Conservation (phyloP, 2,888 invertebrate genomes). For the Colostygia pectinataria region DNA sequence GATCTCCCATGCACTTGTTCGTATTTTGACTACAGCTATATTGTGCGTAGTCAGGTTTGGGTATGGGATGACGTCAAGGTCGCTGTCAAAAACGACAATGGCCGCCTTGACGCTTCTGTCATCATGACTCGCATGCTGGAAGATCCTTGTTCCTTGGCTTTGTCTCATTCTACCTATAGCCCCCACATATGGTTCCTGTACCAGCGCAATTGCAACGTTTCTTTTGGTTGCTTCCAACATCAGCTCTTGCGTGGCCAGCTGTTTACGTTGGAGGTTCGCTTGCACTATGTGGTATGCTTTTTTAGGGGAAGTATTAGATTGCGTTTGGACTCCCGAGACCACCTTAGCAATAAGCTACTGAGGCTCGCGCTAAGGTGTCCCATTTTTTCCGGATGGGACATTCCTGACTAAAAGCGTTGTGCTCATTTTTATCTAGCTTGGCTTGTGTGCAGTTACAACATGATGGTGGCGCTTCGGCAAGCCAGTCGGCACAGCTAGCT, state of each 20-base stretch:
- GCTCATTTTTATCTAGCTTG: not conserved
- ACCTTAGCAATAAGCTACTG: not conserved
- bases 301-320: too few species aligned
- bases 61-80: not conserved
- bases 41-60: not conserved
- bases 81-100: not conserved
- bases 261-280: not conserved
- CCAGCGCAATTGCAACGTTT: constrained; percentile 4
- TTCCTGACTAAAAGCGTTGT: not conserved
- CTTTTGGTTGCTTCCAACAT: not conserved
- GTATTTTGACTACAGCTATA: too few species aligned
- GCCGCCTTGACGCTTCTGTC: not conserved
- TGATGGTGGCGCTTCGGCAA: too few species aligned
- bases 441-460: too few species aligned
- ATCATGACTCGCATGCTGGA: not conserved
- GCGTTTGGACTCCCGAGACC: too few species aligned
- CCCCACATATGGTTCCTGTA: constrained; percentile 11
- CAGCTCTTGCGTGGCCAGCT: not conserved
- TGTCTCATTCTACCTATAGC: not conserved
- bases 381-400: not conserved
- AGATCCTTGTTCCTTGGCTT: not conserved
- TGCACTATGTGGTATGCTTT: too few species aligned
- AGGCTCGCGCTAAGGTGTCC: not conserved
- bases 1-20: too few species aligned
- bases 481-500: too few species aligned